Evolutionary conservation across 2,113 vertebrate genomes (phyloP).

Genomic region (Malurus melanocephalus): DNA sequence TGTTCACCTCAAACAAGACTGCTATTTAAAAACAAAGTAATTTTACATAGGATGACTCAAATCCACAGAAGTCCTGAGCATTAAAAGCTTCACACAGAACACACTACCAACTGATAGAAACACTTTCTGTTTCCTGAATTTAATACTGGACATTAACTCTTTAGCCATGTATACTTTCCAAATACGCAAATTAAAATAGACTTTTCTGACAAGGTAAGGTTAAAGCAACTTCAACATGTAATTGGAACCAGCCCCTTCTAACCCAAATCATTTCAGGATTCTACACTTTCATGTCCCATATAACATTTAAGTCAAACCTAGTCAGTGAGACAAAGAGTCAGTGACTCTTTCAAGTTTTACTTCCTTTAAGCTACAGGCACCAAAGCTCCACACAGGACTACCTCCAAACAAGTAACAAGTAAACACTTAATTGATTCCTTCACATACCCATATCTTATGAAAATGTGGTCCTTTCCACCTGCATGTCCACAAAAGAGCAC

Average conservation of each 20-base stretch:
- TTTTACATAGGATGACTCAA: not conserved
- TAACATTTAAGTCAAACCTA: not conserved
- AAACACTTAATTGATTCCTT: not conserved
- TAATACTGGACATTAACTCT: not conserved
- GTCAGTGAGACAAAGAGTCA: not conserved
- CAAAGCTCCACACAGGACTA: not conserved
- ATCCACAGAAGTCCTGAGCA: not conserved
- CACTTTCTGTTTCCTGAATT: not conserved
- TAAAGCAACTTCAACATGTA: not conserved
- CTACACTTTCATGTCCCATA: not conserved
- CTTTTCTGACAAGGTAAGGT: not conserved
- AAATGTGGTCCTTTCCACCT: not conserved
- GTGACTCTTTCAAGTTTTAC: not conserved
- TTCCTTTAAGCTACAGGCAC: not conserved
- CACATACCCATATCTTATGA: fast-evolving
- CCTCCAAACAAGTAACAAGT: not conserved
- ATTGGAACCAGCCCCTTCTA: not conserved
- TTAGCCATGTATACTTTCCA: not conserved
- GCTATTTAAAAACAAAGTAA: not conserved
- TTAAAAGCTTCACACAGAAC: not conserved
- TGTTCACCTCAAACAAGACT: not conserved
- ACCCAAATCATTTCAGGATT: not conserved
- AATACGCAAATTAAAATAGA: not conserved
- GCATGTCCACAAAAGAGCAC: not conserved
- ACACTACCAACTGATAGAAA: not conserved